Conservation (phyloP, 2,797 vertebrate genomes). For the Morelia viridis region DNA sequence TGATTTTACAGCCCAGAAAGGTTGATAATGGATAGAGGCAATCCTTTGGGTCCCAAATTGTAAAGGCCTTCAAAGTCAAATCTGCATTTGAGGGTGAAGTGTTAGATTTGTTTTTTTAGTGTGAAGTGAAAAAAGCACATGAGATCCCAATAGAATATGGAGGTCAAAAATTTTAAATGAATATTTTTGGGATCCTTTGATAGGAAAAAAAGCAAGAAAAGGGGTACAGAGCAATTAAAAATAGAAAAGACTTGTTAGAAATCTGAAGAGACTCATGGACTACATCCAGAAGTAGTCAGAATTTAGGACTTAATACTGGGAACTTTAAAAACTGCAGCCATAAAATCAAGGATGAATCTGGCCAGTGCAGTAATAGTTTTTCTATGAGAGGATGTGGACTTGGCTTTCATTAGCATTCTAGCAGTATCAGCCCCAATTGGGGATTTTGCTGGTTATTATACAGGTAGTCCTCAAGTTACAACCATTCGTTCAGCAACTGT, state of each 20-base stretch:
- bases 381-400: not conserved
- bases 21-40: not conserved
- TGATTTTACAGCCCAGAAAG: not conserved
- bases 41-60: not conserved
- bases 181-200: not conserved
- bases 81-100: not conserved
- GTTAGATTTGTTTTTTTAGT: not conserved
- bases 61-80: not conserved
- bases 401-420: not conserved
- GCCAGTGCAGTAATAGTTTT: not conserved
- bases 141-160: not conserved
- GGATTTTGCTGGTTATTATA: not conserved
- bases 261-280: not conserved
- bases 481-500: too few relatives aligned
- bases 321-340: not conserved
- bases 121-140: not conserved
- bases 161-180: not conserved
- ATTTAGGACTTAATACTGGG: not conserved
- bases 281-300: not conserved
- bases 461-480: too few relatives aligned
- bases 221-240: not conserved
- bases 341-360: not conserved
- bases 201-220: not conserved
- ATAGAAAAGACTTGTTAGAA: not conserved
- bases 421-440: not conserved